phyloP scores from a whole-genome alignment of 2,888 invertebrate species.

The Steinernema scapterisci region DNA sequence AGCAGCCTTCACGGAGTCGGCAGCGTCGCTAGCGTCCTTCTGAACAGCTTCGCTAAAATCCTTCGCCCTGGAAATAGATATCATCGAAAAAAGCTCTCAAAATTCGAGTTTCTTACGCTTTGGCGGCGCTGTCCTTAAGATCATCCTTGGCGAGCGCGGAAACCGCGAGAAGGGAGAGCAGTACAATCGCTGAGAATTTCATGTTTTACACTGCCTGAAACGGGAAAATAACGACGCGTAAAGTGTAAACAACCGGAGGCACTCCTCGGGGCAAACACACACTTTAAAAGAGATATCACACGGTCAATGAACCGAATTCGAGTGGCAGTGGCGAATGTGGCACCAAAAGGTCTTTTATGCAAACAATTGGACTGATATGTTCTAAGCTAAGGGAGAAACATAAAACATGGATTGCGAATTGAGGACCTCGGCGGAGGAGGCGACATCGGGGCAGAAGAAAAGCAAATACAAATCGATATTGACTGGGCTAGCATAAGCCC shows the following conservation, averaged over 20 bases:
- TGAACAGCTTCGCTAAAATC: neutral
- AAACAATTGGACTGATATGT: too few species aligned
- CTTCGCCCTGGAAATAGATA: neutral
- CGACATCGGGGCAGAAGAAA: neutral
- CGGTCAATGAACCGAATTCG: too few species aligned
- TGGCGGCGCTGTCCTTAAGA: constrained; percentile 12
- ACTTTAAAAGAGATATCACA: too few species aligned
- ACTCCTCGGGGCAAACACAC: too few species aligned
- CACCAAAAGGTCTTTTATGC: too few species aligned
- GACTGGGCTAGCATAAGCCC: constrained; percentile 1
- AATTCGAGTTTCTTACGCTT: neutral
- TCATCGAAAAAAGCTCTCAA: neutral
- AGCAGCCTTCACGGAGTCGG: neutral
- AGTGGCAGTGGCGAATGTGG: too few species aligned
- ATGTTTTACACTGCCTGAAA: neutral
- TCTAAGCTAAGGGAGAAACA: too few species aligned
- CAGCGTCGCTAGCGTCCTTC: neutral
- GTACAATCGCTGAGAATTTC: neutral
- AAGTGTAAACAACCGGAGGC: neutral
- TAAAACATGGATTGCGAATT: too few species aligned
- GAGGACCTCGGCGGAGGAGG: constrained; percentile 2
- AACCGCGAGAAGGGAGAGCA: neutral
- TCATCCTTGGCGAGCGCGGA: constrained; percentile 29
- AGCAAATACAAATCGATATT: constrained; percentile 14
- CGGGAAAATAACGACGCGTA: neutral